Percentiles rank a stretch among this genome's conserved stretches.
Evolutionary conservation across 2,888 invertebrate genomes (phyloP).

Genomic region (Dichetophora obliterata): DNA sequence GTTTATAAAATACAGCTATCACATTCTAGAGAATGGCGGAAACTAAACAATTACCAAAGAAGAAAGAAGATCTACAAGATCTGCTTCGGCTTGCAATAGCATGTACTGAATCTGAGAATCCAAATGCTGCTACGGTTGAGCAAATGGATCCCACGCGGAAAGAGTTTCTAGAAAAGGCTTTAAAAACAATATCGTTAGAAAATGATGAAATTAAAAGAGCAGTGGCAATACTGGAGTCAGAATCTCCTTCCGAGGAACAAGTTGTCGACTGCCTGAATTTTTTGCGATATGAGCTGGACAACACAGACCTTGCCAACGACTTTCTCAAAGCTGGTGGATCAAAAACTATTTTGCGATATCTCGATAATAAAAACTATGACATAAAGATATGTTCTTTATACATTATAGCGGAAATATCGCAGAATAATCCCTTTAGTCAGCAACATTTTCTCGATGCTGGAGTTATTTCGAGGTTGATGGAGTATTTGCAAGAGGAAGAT

Average conservation of each 20-base stretch:
- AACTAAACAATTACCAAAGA: no score
- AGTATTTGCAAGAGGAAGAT: conserved; percentile 69
- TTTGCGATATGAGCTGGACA: conserved; percentile 79
- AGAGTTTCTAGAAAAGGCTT: conserved; percentile 79
- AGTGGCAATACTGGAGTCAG: conserved; percentile 74
- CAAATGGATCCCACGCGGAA: conserved; percentile 24
- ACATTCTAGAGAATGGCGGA: no score
- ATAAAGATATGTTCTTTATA: conserved; percentile 77
- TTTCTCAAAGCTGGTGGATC: conserved; percentile 89
- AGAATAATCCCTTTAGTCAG: conserved; percentile 90
- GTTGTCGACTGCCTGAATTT: conserved; percentile 77
- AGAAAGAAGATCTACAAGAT: no score
- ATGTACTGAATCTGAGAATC: no score
- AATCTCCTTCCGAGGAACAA: conserved; percentile 71
- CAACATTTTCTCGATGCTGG: conserved; percentile 76
- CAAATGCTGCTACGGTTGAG: no score
- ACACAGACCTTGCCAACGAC: conserved; percentile 86
- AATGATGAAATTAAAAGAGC: conserved; percentile 77
- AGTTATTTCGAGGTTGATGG: conserved; percentile 76
- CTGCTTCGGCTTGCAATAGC: no score
- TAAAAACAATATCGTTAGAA: conserved; percentile 79
- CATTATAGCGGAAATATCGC: conserved; percentile 82
- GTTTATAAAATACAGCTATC: no score
- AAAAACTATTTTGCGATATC: conserved; percentile 77
- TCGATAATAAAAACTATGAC: conserved; percentile 74